phyloP scores from a whole-genome alignment of 2,888 invertebrate genomes.

The Tyria jacobaeae region DNA sequence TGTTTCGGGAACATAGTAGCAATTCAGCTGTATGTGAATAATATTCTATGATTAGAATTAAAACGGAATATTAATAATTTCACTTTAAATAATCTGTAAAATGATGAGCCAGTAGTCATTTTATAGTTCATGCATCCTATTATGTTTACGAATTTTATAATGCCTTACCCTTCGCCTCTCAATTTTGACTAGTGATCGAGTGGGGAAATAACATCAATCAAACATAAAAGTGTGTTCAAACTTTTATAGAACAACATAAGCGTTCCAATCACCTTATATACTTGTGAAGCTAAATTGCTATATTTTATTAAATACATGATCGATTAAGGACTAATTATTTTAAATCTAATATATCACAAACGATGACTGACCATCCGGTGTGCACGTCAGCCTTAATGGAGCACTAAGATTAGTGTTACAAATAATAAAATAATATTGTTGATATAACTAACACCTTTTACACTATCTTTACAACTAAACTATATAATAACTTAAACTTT shows the following conservation, averaged over 20 bases:
- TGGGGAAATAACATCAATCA: too few relatives aligned
- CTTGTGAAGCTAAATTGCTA: conserved; percentile 42
- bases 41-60: too few relatives aligned
- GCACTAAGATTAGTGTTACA: conserved; percentile 41
- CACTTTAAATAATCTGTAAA: background rate
- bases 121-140: background rate
- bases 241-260: background rate
- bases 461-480: conserved; percentile 20
- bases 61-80: too few relatives aligned
- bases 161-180: background rate
- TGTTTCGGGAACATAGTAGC: background rate
- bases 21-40: background rate
- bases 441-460: conserved; percentile 22
- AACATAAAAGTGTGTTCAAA: background rate
- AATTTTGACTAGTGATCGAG: background rate
- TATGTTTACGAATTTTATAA: background rate
- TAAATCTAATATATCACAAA: conserved; percentile 79
- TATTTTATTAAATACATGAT: conserved; percentile 46
- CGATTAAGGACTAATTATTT: conserved; percentile 54
- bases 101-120: background rate
- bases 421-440: conserved; percentile 22
- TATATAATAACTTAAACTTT: background rate
- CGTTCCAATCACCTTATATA: conserved; percentile 29
- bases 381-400: conserved; percentile 50
- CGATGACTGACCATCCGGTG: conserved; percentile 69